phyloP scores from a whole-genome alignment of 2,113 vertebrate species.

The Oreochromis spilurus region DNA sequence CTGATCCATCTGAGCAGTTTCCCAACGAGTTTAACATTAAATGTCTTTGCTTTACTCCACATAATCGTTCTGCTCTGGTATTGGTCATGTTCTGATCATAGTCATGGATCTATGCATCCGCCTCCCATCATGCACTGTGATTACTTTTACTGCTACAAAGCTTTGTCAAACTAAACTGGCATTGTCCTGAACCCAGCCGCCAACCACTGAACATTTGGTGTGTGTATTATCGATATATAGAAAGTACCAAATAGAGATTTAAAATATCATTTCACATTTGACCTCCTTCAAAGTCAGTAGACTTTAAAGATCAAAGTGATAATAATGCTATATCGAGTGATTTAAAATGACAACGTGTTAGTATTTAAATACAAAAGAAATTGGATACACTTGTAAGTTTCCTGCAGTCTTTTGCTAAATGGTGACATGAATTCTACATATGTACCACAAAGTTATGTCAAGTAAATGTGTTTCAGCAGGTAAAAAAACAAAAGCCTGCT shows the following conservation, averaged over 20 bases:
- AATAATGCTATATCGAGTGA: fast-evolving
- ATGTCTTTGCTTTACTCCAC: background rate
- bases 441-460: background rate
- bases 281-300: background rate
- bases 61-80: background rate
- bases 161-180: background rate
- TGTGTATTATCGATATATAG: background rate
- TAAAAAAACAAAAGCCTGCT: background rate
- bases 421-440: too few species aligned
- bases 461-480: background rate
- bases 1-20: background rate
- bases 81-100: background rate
- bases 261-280: background rate
- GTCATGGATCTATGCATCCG: fast-evolving
- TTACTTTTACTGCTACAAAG: background rate
- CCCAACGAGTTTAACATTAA: background rate
- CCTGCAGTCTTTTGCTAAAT: background rate
- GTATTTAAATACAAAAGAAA: background rate
- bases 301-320: fast-evolving
- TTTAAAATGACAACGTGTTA: background rate
- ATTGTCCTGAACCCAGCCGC: fast-evolving
- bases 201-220: background rate
- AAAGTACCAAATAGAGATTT: background rate
- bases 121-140: background rate
- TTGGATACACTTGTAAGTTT: background rate